Evolutionary conservation across 2,797 vertebrate genomes (phyloP), one percentile per base, ranked within the genome.

Genomic region (Columba guinea): DNA sequence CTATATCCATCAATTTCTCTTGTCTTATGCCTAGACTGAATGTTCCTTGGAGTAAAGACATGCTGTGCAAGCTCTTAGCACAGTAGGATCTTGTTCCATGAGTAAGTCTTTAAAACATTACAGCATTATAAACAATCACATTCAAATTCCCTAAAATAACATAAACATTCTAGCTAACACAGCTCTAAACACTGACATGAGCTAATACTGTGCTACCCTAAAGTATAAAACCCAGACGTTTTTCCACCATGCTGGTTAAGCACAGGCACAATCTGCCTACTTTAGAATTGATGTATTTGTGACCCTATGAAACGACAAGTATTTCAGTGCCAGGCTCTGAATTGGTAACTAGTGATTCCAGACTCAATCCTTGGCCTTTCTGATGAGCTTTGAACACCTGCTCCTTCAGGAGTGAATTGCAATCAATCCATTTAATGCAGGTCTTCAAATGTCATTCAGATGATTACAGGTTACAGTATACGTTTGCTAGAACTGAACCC

Each of bases 381-480:
- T 51, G 51, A 88, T 81, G 85, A 86, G 39, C 79, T 60, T 6
- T 71, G 49, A 92, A 89, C 67, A 87, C 23, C 41, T 44, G 62
- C 73, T 94, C 48, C 55, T 88, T 75, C 71, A 89, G 68, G 9
- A 93, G 6, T 28, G 35, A 93, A 87, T 44, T 80, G 64, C 60
- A 96, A 91, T 87, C 89, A 93, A 67, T 77, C 28, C 34, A 14
- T 83, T 81, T 81, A 89, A 78, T 44, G 41, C 24, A 87, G 68
- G 58, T 64, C 84, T 92, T 89, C 62, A 78, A 83, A 82, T 39
- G 68, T 73, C 68, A 80, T 62, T 18, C 11, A 5, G 0, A 44
- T 81, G 60, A 80, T 85, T 80, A 71, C 64, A 89, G 39, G 32
- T 58, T 83, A 74, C 17, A 68, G 46, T 24, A 74, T 30, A 34